Evolutionary conservation across 2,113 vertebrate genomes (phyloP).

Genomic region (Cyanoderma ruficeps): DNA sequence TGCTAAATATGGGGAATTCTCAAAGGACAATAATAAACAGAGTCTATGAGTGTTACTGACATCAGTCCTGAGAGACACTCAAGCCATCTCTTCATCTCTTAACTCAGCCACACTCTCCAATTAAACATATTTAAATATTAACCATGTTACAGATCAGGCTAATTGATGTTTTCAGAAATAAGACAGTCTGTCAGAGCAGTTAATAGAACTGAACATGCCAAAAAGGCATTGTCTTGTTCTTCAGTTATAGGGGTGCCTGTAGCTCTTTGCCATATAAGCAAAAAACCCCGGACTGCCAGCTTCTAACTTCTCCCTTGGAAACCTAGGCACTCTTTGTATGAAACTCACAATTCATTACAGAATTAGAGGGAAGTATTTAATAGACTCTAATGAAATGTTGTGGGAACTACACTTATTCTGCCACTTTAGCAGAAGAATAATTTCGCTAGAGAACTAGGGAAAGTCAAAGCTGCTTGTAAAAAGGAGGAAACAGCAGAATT

Average conservation of each 20-base stretch:
- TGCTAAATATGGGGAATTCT: background rate
- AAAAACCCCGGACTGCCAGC: background rate
- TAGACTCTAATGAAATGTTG: background rate
- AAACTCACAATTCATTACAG: background rate
- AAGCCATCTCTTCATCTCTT: background rate
- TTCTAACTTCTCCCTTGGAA: background rate
- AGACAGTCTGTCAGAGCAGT: background rate
- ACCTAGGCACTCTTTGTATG: background rate
- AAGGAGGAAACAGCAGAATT: background rate
- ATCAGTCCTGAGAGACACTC: background rate
- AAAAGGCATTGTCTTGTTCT: background rate
- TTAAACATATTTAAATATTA: background rate
- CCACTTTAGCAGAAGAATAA: background rate
- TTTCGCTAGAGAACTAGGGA: background rate
- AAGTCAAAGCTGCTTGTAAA: background rate
- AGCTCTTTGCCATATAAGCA: background rate
- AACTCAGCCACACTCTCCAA: background rate
- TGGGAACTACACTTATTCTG: background rate
- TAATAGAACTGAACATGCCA: background rate
- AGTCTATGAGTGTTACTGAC: background rate
- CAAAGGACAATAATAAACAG: background rate
- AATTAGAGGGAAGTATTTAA: background rate
- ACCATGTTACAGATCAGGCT: background rate
- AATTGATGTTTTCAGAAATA: background rate
- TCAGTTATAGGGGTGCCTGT: background rate